Evolutionary conservation across 1,140 invertebrate genomes (phyloP), one percentile per base, ranked within the genome.

Genomic region (Hypothenemus hampei): DNA sequence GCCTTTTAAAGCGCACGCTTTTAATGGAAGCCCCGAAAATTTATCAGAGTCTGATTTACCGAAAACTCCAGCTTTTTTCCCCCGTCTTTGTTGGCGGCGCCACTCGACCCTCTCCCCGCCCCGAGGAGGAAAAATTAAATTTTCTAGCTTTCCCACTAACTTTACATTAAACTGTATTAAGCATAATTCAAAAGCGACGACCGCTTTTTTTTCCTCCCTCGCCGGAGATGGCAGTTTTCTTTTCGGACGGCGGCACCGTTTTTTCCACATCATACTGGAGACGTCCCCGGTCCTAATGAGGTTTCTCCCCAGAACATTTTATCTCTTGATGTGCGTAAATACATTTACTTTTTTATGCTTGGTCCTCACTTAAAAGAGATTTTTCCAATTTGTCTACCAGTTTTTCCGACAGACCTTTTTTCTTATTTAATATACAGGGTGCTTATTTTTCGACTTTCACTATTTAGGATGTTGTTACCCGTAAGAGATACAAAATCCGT

Each of bases 121-220:
- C 16, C 35, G 35, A 16, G 22, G 8, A 13, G 6, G 43, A 13
- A 45, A 45, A 48, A 48, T 48, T 48, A 21, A 48, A 48, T 48
- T 48, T 48, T 36, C 45, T 19, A 36, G 29, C 19, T 48, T 18
- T 16, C 31, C 43, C 19, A 24, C 43, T 45, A 45, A 45, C 24
- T 48, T 36, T 48, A 21, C 45, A 48, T 48, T 48, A 48, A 48
- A 48, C 31, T 18, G 45, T 48, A 48, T 48, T 48, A 48, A 48
- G 29, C 45, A 26, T 48, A 48, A 48, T 48, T 48, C 45, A 48
- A 48, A 36, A 35, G 45, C 29, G 40, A 11, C 29, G 23, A 21
- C n/a, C n/a, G n/a, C 15, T 36, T 48, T 36, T 31, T 46, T 48
- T 48, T 43, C 40, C 19, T 5, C 35, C 11, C 35, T 13, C 8